phyloP scores from a whole-genome alignment of 2,888 invertebrate species.

The Tipula unca region DNA sequence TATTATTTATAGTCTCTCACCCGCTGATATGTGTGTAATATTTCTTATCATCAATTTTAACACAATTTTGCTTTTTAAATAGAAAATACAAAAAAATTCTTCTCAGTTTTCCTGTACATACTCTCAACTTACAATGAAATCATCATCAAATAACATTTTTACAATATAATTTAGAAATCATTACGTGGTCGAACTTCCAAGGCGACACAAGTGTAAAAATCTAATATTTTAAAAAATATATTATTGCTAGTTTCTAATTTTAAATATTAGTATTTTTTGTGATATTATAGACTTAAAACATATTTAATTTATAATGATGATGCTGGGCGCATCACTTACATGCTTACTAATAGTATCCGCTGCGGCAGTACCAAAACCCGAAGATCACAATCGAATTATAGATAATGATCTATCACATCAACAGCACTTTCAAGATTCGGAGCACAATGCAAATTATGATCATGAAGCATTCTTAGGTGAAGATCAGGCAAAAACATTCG shows the following conservation, averaged over 20 bases:
- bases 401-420: slow-evolving; percentile 66
- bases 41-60: background rate
- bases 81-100: background rate
- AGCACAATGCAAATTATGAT: slow-evolving; percentile 86
- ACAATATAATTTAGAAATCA: background rate
- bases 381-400: slow-evolving; percentile 54
- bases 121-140: background rate
- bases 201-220: background rate
- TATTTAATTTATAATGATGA: slow-evolving; percentile 19
- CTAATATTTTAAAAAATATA: background rate
- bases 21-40: background rate
- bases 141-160: background rate
- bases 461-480: slow-evolving; percentile 97
- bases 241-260: background rate
- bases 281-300: background rate
- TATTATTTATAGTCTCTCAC: background rate
- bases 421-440: slow-evolving; percentile 69
- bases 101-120: background rate
- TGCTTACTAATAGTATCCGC: slow-evolving; percentile 25
- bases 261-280: background rate
- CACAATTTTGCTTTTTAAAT: slow-evolving; percentile 17
- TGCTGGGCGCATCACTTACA: slow-evolving; percentile 8
- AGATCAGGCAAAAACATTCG: slow-evolving; percentile 86
- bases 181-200: background rate
- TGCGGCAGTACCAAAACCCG: slow-evolving; percentile 62